phyloP scores from a whole-genome alignment of 2,888 invertebrate species.

The Diadegma fenestrale region DNA sequence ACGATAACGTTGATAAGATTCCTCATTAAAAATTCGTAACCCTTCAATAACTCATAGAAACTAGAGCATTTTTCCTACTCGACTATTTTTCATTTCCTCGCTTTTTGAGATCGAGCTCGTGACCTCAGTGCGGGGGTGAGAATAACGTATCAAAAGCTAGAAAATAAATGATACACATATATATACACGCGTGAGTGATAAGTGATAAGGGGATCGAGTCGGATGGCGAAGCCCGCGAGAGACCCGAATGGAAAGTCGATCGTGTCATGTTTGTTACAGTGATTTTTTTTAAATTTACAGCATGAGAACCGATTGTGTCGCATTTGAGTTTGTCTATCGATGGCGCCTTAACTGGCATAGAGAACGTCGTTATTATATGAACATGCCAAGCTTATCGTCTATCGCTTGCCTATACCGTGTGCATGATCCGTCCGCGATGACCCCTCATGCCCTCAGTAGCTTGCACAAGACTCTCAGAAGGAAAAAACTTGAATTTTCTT shows the following conservation, averaged over 20 bases:
- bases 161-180: background rate
- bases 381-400: constrained; percentile 61
- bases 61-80: background rate
- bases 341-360: constrained; percentile 69
- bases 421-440: constrained; percentile 75
- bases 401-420: constrained; percentile 60
- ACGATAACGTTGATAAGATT: constrained; percentile 42
- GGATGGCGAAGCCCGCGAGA: constrained; percentile 20
- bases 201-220: constrained; percentile 24
- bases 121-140: constrained; percentile 21
- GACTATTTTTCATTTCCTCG: constrained; percentile 12
- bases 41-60: constrained; percentile 10
- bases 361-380: constrained; percentile 75
- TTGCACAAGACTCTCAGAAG: constrained; percentile 70
- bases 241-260: constrained; percentile 48
- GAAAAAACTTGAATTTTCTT: constrained; percentile 13
- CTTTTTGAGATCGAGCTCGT: constrained; percentile 7
- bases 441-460: constrained; percentile 60
- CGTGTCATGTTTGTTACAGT: constrained; percentile 45
- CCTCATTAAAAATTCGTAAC: background rate
- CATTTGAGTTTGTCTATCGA: constrained; percentile 25
- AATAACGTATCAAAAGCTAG: constrained; percentile 19
- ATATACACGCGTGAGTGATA: background rate
- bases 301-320: constrained; percentile 37
- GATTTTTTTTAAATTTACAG: constrained; percentile 31